Evolutionary conservation across 1,140 invertebrate species (phyloP).

Genomic region (Apis cerana): DNA sequence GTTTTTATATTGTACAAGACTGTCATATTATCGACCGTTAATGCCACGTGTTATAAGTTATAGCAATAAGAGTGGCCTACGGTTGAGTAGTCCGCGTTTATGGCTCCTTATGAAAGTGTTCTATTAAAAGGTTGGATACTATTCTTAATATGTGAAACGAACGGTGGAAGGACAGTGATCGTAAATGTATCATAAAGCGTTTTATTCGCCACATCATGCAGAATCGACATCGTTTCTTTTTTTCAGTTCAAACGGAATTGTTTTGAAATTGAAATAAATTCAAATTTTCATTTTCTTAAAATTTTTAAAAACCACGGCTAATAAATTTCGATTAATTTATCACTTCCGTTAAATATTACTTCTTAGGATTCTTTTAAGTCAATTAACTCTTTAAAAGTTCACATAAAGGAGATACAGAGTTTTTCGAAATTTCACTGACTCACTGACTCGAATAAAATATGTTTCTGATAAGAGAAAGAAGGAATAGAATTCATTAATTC

Average conservation of each 20-base stretch:
- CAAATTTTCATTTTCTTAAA: not conserved
- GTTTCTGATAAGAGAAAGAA: not conserved
- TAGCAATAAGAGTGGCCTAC: slow-evolving; percentile 54
- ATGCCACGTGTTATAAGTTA: slow-evolving; percentile 65
- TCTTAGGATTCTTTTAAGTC: too few relatives aligned
- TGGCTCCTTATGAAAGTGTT: slow-evolving; percentile 57
- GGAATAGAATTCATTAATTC: slow-evolving; percentile 46
- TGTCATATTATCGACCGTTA: slow-evolving; percentile 68
- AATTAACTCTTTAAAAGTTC: too few relatives aligned
- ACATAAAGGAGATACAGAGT: too few relatives aligned
- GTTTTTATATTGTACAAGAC: slow-evolving; percentile 65
- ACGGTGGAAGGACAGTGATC: slow-evolving; percentile 11
- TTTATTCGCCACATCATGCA: slow-evolving; percentile 2
- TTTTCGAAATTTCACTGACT: not conserved
- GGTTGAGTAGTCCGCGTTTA: slow-evolving; percentile 56
- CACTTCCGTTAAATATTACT: too few relatives aligned
- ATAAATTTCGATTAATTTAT: too few relatives aligned
- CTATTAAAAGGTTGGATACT: slow-evolving; percentile 61
- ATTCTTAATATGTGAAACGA: slow-evolving; percentile 54
- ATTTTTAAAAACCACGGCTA: too few relatives aligned
- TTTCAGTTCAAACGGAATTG: not conserved
- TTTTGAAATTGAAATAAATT: not conserved
- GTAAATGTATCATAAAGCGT: slow-evolving; percentile 25
- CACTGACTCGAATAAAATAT: not conserved
- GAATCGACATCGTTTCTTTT: not conserved